Base-by-base conservation (phyloP, 2,888 invertebrate species). In the Sphaerophoria rueppellii region DNA sequence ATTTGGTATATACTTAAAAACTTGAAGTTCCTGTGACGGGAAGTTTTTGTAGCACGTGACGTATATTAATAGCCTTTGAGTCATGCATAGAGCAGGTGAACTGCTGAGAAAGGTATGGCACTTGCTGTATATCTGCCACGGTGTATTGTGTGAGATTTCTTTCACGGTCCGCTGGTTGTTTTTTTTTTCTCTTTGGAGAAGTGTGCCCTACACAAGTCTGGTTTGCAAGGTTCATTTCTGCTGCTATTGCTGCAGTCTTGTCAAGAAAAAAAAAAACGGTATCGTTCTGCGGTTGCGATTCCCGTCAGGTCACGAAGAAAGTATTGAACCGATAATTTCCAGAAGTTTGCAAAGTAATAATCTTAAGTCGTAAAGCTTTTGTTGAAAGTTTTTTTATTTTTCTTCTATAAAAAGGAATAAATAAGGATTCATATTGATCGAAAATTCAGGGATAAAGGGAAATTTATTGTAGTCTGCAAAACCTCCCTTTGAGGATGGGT, bases 11-110 rank as follows among this genome's bases (percentile, higher is more conserved):
- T 65, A 65, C 65, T 65, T 37, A 50, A 40, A 63, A 63, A 63
- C 63, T 50, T 65, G 50, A 65, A 65, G 65, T 65, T 65, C 48
- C 50, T 50, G 65, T 65, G 65, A 65, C 65, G 65, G 65, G 35
- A 65, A 50, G 34, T 65, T 65, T 65, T 50, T 35, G 65, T 65
- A 65, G 65, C 65, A 65, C 65, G 65, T 65, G 65, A 65, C 65
- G 65, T 37, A 65, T 65, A 65, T 65, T 50, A 65, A 65, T 65
- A 46, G 48, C 63, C 7, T 63, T 63, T 63, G 63, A 63, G 48
- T 63, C 63, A 50, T 65, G 40, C 37, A 3, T 40, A 7, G 6
- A 24, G 12, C 46, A 24, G 11, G 6, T 11, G 43, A 16, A 1
- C 9, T 24, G 60, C 24, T 37, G 4, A 16, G 58, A 16, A 37